These are phyloP conservation scores for Drosophila picticornis DNA, from an alignment of 2,888 invertebrate genomes.

Conservation along the genomic window DNA sequence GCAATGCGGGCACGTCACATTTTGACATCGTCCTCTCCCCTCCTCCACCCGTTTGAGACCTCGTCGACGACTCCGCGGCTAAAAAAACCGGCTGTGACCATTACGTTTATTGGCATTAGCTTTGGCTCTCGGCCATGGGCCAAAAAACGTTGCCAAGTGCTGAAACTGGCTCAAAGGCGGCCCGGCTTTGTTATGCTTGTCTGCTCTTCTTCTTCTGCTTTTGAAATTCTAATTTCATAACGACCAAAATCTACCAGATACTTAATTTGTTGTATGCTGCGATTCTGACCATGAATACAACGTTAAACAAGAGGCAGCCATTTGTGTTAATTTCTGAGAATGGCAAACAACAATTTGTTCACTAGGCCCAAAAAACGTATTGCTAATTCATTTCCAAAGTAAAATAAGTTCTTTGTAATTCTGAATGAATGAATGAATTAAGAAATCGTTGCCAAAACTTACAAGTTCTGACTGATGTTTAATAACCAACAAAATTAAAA, in stretches of 20 bases:
- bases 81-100: conserved; percentile 58
- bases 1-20: conserved; percentile 52
- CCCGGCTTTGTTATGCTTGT: conserved; percentile 30
- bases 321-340: neutral
- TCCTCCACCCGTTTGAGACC: neutral
- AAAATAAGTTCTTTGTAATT: neutral
- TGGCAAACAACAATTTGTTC: neutral
- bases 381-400: neutral
- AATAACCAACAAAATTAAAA: neutral
- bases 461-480: too few relatives aligned
- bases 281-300: conserved; percentile 13
- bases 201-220: neutral
- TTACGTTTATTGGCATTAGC: conserved; percentile 41
- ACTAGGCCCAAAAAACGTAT: neutral
- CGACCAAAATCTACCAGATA: conserved; percentile 42
- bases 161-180: conserved; percentile 36
- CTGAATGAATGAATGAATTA: neutral
- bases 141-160: conserved; percentile 48
- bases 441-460: neutral
- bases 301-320: conserved; percentile 5
- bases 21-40: conserved; percentile 36
- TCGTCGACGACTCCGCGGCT: conserved; percentile 6
- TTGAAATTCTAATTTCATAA: conserved; percentile 54
- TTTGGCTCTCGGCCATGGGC: conserved; percentile 66
- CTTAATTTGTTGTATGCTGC: conserved; percentile 24